A percentile compares a stretch with the other conserved stretches of the same genome.
Evolutionary conservation across 1,140 invertebrate genomes (phyloP).

Genomic region (Bombus waltoni): DNA sequence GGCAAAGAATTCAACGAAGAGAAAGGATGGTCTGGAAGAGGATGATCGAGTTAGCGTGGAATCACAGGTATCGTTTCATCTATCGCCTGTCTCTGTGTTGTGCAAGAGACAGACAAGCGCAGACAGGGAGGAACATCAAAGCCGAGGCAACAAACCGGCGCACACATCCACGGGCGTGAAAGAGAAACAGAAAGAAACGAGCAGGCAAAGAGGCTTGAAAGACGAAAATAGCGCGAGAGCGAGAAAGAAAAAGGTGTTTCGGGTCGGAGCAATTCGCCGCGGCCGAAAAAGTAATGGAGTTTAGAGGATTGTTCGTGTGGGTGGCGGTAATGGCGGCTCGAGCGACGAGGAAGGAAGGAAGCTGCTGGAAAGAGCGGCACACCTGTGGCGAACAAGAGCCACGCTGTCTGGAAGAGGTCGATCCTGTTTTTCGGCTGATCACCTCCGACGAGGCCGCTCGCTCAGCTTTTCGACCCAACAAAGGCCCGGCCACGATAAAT

Average conservation of each 20-base stretch:
- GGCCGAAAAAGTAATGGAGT: slow-evolving; percentile 55
- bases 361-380: slow-evolving; percentile 30
- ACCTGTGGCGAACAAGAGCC: slow-evolving; percentile 47
- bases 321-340: slow-evolving; percentile 47
- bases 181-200: not conserved
- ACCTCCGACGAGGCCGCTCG: slow-evolving; percentile 18
- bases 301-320: slow-evolving; percentile 49
- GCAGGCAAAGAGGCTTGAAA: not conserved
- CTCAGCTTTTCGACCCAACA: slow-evolving; percentile 40
- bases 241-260: not conserved
- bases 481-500: slow-evolving; percentile 45
- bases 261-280: slow-evolving; percentile 23
- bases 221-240: not conserved
- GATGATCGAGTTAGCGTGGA: slow-evolving; percentile 19
- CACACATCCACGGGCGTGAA: not conserved
- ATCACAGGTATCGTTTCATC: slow-evolving; percentile 16
- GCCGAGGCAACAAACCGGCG: not conserved
- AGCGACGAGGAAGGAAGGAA: slow-evolving; percentile 46
- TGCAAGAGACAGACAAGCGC: not conserved
- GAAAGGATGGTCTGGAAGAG: not conserved
- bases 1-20: not conserved
- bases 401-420: slow-evolving; percentile 43
- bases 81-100: not conserved
- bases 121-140: not conserved
- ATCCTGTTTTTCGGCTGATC: slow-evolving; percentile 43